phyloP scores from a whole-genome alignment of 1,140 invertebrate genomes.

The Caerostris darwini region DNA sequence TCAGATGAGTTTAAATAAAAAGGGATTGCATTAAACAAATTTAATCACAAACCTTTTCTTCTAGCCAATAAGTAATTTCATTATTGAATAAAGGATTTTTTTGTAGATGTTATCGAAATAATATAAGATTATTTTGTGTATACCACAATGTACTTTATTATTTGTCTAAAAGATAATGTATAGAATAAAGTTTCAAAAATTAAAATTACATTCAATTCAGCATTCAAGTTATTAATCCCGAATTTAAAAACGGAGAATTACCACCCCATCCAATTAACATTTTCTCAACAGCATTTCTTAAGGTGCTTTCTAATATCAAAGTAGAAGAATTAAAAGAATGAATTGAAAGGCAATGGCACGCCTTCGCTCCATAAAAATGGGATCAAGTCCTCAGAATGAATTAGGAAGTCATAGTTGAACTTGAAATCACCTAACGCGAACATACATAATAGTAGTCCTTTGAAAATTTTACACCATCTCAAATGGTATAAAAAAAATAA shows the following conservation, averaged over 20 bases:
- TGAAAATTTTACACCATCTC: too few species aligned
- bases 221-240: neutral
- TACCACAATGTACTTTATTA: neutral
- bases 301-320: neutral
- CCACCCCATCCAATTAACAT: neutral
- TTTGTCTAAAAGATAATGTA: neutral
- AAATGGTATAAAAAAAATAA: too few species aligned
- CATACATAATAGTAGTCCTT: neutral
- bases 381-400: neutral
- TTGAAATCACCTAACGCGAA: neutral
- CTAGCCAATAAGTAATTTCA: neutral
- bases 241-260: neutral
- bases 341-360: neutral
- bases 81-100: neutral
- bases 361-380: constrained; percentile 22
- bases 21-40: neutral
- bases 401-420: neutral
- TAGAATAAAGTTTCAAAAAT: constrained; percentile 20
- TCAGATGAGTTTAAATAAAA: too few species aligned
- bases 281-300: neutral
- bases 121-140: neutral
- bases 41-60: neutral
- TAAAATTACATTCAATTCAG: neutral
- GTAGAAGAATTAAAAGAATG: neutral
- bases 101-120: neutral